Base-by-base conservation (phyloP, 2,888 invertebrate genomes). In the Agonopterix arenella region DNA sequence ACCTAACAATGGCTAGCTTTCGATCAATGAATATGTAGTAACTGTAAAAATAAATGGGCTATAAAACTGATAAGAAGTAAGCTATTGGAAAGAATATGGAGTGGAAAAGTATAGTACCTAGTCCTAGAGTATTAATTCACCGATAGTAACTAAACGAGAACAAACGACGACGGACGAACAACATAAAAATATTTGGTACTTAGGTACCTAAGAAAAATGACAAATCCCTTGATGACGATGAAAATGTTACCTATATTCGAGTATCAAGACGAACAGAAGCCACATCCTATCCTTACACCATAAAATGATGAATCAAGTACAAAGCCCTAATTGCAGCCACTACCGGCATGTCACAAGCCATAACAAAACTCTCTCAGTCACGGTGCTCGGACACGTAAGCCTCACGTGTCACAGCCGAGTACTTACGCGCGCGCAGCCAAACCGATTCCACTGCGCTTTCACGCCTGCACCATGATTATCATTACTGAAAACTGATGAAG, bases 291-390 rank as follows among this genome's bases (percentile, higher is more conserved):
- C 28, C 7, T 5, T 18, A 28, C 28, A 5, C 5, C 4, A 40
- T 40, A 40, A 10, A 40, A 11, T 40, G 40, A 40, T 40, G 40
- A 9, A 40, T 11, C 40, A 40, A 40, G n/a, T n/a, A 40, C 11
- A 11, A 40, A 40, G 40, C 40, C n/a, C 40, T 40, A n/a, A 36
- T 8, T 11, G 36, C 11, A 45, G 36, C 45, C 36, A n/a, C n/a
- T n/a, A 11, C 18, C 44, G 44, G 28, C 11, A 45, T 46, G 48
- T 47, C 45, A 48, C 42, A 49, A 51, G 28, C 46, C 44, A 47
- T 69, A 73, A 74, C 73, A 73, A 73, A 76, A 70, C 46, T 52
- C 65, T 70, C 62, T 62, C 66, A 54, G 84, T 83, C 77, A 83
- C 77, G 77, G 73, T 76, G 64, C 48, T 64, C 28, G 76, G 60